Base-by-base conservation (phyloP, 2,888 invertebrate genomes). In the Slavum lentiscoides region DNA sequence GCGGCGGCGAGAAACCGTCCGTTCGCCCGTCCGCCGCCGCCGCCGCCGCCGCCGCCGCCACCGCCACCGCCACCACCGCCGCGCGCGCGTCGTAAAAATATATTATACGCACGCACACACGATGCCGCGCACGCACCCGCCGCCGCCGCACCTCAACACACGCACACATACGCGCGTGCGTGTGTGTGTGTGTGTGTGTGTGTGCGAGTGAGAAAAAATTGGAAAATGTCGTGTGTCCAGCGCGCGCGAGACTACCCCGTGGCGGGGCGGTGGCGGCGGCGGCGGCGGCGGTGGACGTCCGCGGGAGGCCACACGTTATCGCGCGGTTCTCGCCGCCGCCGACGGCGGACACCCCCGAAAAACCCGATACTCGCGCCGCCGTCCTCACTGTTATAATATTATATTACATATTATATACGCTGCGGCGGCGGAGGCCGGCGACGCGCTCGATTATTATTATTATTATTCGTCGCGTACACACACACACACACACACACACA, bases 151-250 rank as follows among this genome's bases (percentile, higher is more conserved):
- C 23, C 30, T 30, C 30, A 2, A 21, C 21, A 19, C 15, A n/a
- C 21, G 9, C 55, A 13, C 55, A 19, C 17, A 19, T 55, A 53
- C 17, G 11, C 49, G 11, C 55, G 55, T 15, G n/a, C n/a, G n/a
- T 17, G 70, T 49, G 9, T 13, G 69, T 17, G 59, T n/a, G n/a
- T 30, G 30, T 30, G 4, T 30, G n/a, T 39, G 74, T 66, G 66
- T 39, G 76, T 49, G 76, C 53, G 80, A 80, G 55, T 15, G 80
- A 80, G 70, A 58, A 72, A 53, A 53, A 80, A 80, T 72, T 58
- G 80, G 72, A 80, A 80, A 80, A 80, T 80, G 80, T 80, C 80
- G 72, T 72, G 58, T 72, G 80, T 80, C 80, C 80, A 39, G 77
- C 62, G 37, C 59, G 70, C 77, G 77, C 70, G 80, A 80, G 70